Percentiles rank a stretch among this genome's conserved stretches.
Conservation (phyloP, 1,140 invertebrate genomes). For the Limonius californicus region DNA sequence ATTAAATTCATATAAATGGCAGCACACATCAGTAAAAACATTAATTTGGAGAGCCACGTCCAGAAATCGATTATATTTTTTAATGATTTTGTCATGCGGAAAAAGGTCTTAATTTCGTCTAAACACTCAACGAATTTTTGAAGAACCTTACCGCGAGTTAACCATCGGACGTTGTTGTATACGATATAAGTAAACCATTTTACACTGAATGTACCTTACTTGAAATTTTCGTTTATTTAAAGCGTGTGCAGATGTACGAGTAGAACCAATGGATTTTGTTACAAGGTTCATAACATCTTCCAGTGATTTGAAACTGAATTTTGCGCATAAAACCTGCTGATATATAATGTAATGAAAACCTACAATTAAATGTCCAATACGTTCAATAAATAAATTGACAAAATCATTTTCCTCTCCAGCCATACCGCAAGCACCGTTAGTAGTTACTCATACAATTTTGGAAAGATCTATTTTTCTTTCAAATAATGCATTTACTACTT, state of each 20-base stretch:
- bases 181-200: conserved; percentile 39
- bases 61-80: no score
- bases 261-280: conserved; percentile 36
- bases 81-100: no score
- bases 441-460: conserved; percentile 31
- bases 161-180: conserved; percentile 41
- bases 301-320: not conserved
- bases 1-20: no score
- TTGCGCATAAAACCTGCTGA: conserved; percentile 25
- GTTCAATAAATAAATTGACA: conserved; percentile 19
- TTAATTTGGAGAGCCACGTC: no score
- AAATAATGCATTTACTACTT: no score
- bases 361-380: conserved; percentile 31
- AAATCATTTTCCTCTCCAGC: conserved; percentile 19
- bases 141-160: conserved; percentile 39
- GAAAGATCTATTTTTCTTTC: conserved; percentile 22
- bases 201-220: conserved; percentile 39
- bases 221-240: conserved; percentile 38
- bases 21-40: no score
- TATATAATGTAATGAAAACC: conserved; percentile 34
- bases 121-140: conserved; percentile 43
- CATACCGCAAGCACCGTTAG: conserved; percentile 29
- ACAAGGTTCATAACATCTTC: conserved; percentile 24
- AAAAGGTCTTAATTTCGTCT: no score
- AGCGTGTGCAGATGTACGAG: conserved; percentile 29